Conservation (phyloP, 1,140 invertebrate species). For the Pseudomyrmex concolor region DNA sequence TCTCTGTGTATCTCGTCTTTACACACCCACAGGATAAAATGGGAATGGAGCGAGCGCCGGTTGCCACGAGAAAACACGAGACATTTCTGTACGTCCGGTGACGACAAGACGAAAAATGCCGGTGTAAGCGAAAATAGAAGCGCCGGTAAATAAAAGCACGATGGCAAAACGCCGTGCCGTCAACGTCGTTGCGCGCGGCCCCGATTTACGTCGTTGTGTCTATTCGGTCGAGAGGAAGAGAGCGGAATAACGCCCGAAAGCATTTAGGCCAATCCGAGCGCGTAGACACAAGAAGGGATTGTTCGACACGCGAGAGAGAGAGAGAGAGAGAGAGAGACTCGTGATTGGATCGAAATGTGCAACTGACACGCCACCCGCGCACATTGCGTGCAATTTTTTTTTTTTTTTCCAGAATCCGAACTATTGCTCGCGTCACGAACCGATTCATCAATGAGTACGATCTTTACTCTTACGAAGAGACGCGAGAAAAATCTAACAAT, state of each 20-base stretch:
- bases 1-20: neutral
- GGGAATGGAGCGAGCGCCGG: slow-evolving; percentile 12
- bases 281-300: slow-evolving; percentile 19
- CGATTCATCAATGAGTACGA: neutral
- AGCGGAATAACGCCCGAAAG: slow-evolving; percentile 8
- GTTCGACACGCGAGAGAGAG: neutral
- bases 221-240: neutral
- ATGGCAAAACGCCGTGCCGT: slow-evolving; percentile 2
- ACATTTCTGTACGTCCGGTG: slow-evolving; percentile 45
- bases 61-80: slow-evolving; percentile 38
- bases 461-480: neutral
- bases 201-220: slow-evolving; percentile 9
- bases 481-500: neutral
- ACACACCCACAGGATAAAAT: slow-evolving; percentile 44
- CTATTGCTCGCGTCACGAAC: slow-evolving; percentile 15
- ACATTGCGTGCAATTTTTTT: neutral
- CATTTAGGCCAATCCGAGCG: slow-evolving; percentile 38
- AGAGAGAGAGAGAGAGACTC: neutral
- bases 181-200: slow-evolving; percentile 7
- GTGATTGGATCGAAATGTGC: slow-evolving; percentile 42
- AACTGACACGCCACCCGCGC: slow-evolving; percentile 16
- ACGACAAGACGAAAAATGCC: slow-evolving; percentile 47
- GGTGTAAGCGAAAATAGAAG: slow-evolving; percentile 45
- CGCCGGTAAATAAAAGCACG: slow-evolving; percentile 29
- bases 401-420: slow-evolving; percentile 26